Conservation (phyloP, 2,113 vertebrate species). For the Quiscalus mexicanus region DNA sequence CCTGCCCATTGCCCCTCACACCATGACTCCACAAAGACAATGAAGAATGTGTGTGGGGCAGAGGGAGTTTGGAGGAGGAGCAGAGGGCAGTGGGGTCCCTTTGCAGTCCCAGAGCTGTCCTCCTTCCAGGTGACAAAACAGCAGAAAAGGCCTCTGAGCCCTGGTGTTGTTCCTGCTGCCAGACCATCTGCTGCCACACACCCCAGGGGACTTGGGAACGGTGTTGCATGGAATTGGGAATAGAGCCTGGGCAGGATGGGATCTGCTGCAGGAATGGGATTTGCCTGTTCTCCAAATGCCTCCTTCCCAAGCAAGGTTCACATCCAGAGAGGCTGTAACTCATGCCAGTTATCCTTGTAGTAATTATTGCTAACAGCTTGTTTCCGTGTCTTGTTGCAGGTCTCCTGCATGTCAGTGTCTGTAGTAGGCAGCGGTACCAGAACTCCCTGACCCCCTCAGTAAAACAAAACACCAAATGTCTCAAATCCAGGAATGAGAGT, state of each 20-base stretch:
- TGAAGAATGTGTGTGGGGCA: rapidly evolving
- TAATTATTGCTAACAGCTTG: conserved; percentile 59
- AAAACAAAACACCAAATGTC: neutral
- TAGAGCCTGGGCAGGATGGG: neutral
- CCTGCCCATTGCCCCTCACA: neutral
- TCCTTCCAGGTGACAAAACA: neutral
- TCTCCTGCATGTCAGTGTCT: neutral
- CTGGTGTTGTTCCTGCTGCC: neutral
- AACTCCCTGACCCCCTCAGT: neutral
- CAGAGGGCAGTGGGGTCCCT: neutral
- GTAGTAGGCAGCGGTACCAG: rapidly evolving
- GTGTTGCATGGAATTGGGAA: neutral
- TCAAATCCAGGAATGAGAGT: neutral
- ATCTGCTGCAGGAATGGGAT: neutral
- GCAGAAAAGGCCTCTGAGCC: neutral
- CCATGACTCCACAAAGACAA: neutral
- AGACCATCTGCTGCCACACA: conserved; percentile 2
- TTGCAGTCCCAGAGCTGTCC: neutral
- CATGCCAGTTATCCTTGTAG: conserved; percentile 43
- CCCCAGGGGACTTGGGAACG: neutral
- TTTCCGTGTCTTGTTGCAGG: neutral
- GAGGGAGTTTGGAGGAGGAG: neutral
- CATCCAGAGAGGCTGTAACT: neutral
- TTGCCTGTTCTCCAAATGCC: neutral
- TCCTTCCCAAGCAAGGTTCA: neutral